phyloP scores from a whole-genome alignment of 2,113 vertebrate genomes.

The Morone chrysops region DNA sequence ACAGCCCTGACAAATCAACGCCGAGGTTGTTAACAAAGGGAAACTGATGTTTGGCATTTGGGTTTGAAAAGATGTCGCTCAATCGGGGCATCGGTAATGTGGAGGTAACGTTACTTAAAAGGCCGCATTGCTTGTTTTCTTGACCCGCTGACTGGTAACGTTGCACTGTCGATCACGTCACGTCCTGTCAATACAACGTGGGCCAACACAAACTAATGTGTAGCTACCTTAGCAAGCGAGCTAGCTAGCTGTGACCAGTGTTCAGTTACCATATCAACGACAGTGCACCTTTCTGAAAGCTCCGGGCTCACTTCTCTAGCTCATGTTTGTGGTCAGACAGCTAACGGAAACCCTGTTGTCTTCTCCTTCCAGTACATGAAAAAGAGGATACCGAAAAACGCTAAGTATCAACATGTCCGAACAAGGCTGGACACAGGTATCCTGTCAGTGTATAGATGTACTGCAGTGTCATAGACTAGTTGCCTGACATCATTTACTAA shows the following conservation, averaged over 20 bases:
- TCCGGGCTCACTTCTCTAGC: background rate
- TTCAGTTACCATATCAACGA: slow-evolving; percentile 48
- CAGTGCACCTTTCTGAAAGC: slow-evolving; percentile 4
- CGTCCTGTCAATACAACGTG: background rate
- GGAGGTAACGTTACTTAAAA: slow-evolving; percentile 68
- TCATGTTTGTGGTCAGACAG: no score
- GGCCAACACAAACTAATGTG: background rate
- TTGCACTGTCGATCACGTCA: no score
- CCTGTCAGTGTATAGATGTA: background rate
- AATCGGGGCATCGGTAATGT: slow-evolving; percentile 73
- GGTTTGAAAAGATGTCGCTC: slow-evolving; percentile 82
- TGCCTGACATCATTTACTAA: background rate
- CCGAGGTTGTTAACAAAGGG: slow-evolving; percentile 45
- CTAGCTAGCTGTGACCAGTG: slow-evolving; percentile 32
- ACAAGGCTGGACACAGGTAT: slow-evolving; percentile 93
- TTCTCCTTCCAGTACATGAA: slow-evolving; percentile 85
- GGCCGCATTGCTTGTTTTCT: background rate
- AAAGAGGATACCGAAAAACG: slow-evolving; percentile 91
- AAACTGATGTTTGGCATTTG: slow-evolving; percentile 34
- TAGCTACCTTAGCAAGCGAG: slow-evolving; percentile 15
- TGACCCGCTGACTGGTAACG: no score
- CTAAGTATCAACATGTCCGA: slow-evolving; percentile 91
- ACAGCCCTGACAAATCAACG: slow-evolving; percentile 59
- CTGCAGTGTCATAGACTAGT: background rate
- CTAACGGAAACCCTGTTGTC: background rate